Conservation (phyloP, 2,113 vertebrate species). For the Melanotaenia duboulayi region DNA sequence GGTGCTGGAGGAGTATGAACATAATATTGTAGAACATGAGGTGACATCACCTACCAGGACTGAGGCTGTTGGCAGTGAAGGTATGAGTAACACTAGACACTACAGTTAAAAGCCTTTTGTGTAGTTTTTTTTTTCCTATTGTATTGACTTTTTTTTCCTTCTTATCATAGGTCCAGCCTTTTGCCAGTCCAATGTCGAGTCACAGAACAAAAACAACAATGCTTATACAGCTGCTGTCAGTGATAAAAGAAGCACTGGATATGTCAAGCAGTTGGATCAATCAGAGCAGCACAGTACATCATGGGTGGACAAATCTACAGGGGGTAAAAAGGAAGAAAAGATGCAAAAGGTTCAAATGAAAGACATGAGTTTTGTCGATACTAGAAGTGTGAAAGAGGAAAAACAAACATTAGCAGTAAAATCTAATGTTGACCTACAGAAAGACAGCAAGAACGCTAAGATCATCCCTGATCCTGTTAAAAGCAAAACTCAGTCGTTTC, state of each 20-base stretch:
- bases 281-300: constrained; percentile 26
- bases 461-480: constrained; percentile 30
- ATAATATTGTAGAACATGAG: constrained; percentile 42
- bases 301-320: constrained; percentile 10
- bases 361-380: constrained; percentile 10
- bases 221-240: constrained; percentile 72
- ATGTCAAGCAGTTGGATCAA: constrained; percentile 31
- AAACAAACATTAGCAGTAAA: constrained; percentile 25
- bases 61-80: constrained; percentile 42
- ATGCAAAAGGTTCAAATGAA: constrained; percentile 17
- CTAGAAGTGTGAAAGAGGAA: constrained; percentile 22
- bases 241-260: constrained; percentile 40
- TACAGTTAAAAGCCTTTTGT: neutral
- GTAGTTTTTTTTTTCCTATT: neutral
- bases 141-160: constrained; percentile 8
- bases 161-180: constrained; percentile 39
- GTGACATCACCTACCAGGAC: constrained; percentile 33
- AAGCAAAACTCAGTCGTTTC: constrained; percentile 7
- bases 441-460: constrained; percentile 13
- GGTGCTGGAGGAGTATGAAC: constrained; percentile 74
- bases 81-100: constrained; percentile 34
- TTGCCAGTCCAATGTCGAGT: constrained; percentile 31
- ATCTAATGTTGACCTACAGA: constrained; percentile 31
- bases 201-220: constrained; percentile 86
- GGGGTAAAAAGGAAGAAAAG: constrained; percentile 33